These are phyloP conservation scores for Erithacus rubecula DNA, from an alignment of 2,797 vertebrate species.

Conservation along the genomic window DNA sequence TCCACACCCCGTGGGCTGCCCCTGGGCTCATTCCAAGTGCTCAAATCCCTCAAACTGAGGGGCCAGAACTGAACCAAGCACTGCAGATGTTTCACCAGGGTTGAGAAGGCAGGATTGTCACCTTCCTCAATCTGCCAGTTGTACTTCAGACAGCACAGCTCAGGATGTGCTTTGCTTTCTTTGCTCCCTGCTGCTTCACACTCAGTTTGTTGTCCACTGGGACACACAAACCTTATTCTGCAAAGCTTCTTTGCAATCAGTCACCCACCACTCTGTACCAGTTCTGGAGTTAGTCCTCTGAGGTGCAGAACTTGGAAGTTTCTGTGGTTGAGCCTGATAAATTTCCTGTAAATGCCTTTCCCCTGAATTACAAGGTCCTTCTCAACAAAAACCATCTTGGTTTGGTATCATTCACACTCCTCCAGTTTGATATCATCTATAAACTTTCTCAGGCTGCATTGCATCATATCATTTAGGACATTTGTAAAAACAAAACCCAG, in stretches of 20 bases:
- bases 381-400: not conserved
- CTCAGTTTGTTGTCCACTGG: not conserved
- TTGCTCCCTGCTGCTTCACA: not conserved
- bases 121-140: not conserved
- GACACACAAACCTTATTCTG: not conserved
- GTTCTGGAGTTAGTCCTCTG: not conserved
- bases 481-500: not conserved
- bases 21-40: not conserved
- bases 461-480: not conserved
- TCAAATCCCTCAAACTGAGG: not conserved
- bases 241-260: not conserved
- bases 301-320: not conserved
- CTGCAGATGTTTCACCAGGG: not conserved
- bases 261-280: not conserved
- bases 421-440: not conserved
- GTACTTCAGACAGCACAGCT: not conserved
- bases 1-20: not conserved
- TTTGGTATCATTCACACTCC: not conserved
- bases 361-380: not conserved
- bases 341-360: not conserved
- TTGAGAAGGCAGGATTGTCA: not conserved
- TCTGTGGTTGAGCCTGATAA: not conserved
- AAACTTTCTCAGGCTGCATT: not conserved
- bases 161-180: not conserved
- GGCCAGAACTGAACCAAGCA: not conserved